Percentiles rank a stretch among this genome's conserved stretches.
These are phyloP conservation scores for Oreochromis grahami DNA, from an alignment of 2,797 vertebrate genomes.

Conservation along the genomic window DNA sequence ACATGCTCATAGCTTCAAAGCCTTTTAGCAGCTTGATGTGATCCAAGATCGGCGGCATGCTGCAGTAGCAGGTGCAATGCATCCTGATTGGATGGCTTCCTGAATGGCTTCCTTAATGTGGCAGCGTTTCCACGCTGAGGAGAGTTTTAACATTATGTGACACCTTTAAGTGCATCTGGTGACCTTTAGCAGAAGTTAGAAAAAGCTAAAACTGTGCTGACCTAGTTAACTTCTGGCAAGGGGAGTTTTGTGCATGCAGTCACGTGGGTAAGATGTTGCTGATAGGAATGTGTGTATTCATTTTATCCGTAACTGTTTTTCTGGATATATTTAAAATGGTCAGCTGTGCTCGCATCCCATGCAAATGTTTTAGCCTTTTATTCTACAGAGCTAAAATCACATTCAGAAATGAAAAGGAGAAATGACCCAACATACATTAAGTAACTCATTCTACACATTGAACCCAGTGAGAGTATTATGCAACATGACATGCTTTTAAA, in stretches of 20 bases:
- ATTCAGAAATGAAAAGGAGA: background rate
- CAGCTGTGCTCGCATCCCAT: background rate
- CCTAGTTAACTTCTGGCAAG: slow-evolving; percentile 3
- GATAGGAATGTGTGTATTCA: background rate
- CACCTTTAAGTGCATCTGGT: slow-evolving; percentile 36
- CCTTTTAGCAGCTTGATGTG: slow-evolving; percentile 41
- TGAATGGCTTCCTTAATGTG: slow-evolving; percentile 44
- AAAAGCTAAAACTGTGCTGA: slow-evolving; percentile 46
- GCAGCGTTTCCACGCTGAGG: background rate
- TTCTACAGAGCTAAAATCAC: background rate
- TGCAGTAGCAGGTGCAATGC: slow-evolving; percentile 33
- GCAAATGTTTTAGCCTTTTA: background rate
- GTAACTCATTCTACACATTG: background rate
- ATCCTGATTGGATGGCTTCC: slow-evolving; percentile 50
- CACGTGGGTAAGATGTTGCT: background rate
- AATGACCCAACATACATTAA: background rate
- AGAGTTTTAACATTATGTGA: slow-evolving; percentile 33
- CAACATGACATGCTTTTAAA: slow-evolving; percentile 1
- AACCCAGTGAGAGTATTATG: background rate
- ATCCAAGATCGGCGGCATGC: background rate
- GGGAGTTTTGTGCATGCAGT: background rate
- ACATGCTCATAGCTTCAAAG: slow-evolving; percentile 26
- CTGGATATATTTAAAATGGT: background rate
- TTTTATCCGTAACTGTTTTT: background rate
- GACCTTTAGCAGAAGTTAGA: slow-evolving; percentile 42